These are phyloP conservation scores for Zaprionus taronus DNA, from an alignment of 1,140 invertebrate species.

Conservation along the genomic window DNA sequence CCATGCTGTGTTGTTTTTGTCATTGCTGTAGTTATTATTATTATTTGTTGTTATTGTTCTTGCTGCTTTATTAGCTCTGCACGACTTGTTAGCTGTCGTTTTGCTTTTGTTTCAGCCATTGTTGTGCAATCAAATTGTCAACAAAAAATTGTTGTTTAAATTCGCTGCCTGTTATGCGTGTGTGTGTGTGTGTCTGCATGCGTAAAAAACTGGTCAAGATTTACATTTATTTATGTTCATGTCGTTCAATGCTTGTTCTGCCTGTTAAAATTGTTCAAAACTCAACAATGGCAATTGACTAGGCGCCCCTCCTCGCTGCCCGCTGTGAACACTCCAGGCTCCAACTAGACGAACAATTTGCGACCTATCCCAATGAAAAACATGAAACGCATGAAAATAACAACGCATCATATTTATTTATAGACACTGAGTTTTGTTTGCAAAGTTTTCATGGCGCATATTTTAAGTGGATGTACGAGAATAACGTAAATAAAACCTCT, in stretches of 20 bases:
- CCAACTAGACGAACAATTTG: background rate
- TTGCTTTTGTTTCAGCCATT: slow-evolving; percentile 43
- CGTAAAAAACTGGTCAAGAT: slow-evolving; percentile 48
- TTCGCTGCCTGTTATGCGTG: slow-evolving; percentile 19
- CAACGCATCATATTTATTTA: slow-evolving; percentile 6
- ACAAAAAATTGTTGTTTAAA: slow-evolving; percentile 25
- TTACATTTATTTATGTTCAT: slow-evolving; percentile 43
- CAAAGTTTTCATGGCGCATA: slow-evolving; percentile 5
- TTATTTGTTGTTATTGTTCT: slow-evolving; percentile 37
- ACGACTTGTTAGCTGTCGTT: slow-evolving; percentile 64
- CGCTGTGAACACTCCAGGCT: background rate
- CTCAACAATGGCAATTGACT: slow-evolving; percentile 36
- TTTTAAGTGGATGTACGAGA: background rate
- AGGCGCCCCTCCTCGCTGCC: background rate
- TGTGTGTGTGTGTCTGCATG: background rate
- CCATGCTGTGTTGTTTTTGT: slow-evolving; percentile 14
- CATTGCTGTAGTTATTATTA: slow-evolving; percentile 38
- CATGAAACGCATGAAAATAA: background rate
- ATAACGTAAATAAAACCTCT: background rate
- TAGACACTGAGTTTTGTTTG: slow-evolving; percentile 1
- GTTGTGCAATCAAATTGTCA: slow-evolving; percentile 50
- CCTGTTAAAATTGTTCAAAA: slow-evolving; percentile 19
- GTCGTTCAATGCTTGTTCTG: slow-evolving; percentile 19
- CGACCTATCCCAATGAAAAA: background rate
- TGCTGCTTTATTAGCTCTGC: slow-evolving; percentile 66